Evolutionary conservation across 1,140 invertebrate species (phyloP).

Genomic region (Apis cerana): DNA sequence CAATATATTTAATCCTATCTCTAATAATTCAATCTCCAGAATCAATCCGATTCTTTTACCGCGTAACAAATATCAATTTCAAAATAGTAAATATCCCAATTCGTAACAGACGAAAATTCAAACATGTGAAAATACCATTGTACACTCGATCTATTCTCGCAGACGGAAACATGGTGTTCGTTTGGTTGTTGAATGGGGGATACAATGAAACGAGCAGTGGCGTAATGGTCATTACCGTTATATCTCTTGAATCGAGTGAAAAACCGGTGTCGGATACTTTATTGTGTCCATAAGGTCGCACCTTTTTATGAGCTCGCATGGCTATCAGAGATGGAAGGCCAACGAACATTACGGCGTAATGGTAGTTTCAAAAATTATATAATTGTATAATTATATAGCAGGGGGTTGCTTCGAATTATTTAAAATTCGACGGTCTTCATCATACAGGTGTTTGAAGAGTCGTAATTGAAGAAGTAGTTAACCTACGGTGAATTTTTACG

Average conservation of each 20-base stretch:
- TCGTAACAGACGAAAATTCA: background rate
- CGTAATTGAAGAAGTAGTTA: too few species aligned
- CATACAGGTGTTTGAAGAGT: too few species aligned
- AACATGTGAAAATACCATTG: background rate
- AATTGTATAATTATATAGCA: background rate
- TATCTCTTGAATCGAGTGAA: conserved; percentile 24
- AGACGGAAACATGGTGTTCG: conserved; percentile 8
- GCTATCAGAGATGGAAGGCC: background rate
- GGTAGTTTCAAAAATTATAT: background rate
- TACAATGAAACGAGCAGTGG: conserved; percentile 25
- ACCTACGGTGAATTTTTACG: too few species aligned
- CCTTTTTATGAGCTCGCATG: background rate
- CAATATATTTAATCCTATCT: too few species aligned
- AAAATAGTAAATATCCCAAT: background rate
- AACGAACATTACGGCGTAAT: background rate
- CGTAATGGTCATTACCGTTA: conserved; percentile 43
- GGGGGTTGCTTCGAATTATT: too few species aligned
- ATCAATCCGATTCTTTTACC: too few species aligned
- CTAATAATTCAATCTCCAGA: too few species aligned
- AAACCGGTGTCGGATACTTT: conserved; percentile 2
- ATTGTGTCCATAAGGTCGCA: conserved; percentile 16
- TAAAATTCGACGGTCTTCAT: too few species aligned
- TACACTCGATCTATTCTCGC: conserved; percentile 2
- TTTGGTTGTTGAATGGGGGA: background rate
- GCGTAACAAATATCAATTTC: too few species aligned